Percentiles rank a stretch among this genome's conserved stretches.
Conservation (phyloP, 2,888 invertebrate genomes). For the Lochmaea capreae region DNA sequence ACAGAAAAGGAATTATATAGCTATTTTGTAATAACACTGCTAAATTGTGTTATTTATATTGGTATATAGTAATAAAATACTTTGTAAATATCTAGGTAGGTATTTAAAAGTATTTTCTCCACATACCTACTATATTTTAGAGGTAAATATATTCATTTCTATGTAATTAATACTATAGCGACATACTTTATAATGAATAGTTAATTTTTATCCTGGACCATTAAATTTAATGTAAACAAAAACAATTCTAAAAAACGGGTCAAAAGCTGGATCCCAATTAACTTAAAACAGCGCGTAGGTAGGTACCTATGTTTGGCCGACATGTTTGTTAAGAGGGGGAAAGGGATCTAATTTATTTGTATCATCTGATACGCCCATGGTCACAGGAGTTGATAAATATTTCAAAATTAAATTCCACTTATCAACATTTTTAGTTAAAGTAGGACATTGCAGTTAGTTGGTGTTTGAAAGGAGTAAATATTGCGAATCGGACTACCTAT, state of each 20-base stretch:
- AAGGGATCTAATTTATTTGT: neutral
- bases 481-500: neutral
- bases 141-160: no score
- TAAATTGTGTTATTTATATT: neutral
- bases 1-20: no score
- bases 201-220: no score
- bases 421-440: neutral
- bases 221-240: no score
- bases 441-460: neutral
- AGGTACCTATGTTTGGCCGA: neutral
- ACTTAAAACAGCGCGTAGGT: neutral
- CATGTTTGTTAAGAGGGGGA: neutral
- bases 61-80: neutral
- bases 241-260: neutral
- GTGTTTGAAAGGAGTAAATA: neutral
- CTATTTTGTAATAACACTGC: neutral
- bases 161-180: no score
- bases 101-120: neutral
- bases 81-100: neutral
- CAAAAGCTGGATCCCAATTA: neutral
- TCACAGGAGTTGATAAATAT: neutral
- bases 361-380: conserved; percentile 5
- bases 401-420: neutral
- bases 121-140: no score
- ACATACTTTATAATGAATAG: no score